phyloP scores from a whole-genome alignment of 2,113 vertebrate species.

The Engraulis encrasicolus region DNA sequence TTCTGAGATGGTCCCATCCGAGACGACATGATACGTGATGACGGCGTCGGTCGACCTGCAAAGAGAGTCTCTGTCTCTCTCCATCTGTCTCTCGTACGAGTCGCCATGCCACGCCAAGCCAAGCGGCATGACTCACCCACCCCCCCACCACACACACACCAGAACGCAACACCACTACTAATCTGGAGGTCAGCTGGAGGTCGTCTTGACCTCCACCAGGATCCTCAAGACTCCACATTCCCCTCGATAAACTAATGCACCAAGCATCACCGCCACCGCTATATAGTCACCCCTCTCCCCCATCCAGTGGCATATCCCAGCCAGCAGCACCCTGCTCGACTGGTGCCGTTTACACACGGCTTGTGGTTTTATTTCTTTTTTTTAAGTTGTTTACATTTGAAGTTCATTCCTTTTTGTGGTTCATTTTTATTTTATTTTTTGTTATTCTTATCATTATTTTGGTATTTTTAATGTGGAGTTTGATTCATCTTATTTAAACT shows the following conservation, averaged over 20 bases:
- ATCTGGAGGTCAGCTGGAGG: neutral
- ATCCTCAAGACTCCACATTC: neutral
- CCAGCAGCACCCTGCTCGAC: neutral
- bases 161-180: neutral
- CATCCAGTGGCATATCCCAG: neutral
- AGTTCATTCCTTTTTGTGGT: conserved; percentile 9
- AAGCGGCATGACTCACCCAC: too few relatives aligned
- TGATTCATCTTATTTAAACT: neutral
- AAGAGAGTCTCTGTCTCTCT: too few relatives aligned
- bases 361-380: too few relatives aligned
- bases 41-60: too few relatives aligned
- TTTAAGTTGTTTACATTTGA: conserved; percentile 47
- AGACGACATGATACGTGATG: too few relatives aligned
- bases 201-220: conserved; percentile 3
- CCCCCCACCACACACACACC: neutral
- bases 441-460: conserved; percentile 17
- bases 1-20: too few relatives aligned
- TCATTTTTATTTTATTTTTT: conserved; percentile 23
- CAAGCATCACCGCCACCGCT: neutral
- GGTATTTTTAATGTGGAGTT: conserved; percentile 20
- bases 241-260: neutral
- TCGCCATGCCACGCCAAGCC: too few relatives aligned
- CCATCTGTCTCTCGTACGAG: too few relatives aligned
- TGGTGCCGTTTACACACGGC: conserved; percentile 17
- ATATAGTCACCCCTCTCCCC: neutral